Base-by-base conservation (phyloP, 1,140 invertebrate species). In the Aphis gossypii region DNA sequence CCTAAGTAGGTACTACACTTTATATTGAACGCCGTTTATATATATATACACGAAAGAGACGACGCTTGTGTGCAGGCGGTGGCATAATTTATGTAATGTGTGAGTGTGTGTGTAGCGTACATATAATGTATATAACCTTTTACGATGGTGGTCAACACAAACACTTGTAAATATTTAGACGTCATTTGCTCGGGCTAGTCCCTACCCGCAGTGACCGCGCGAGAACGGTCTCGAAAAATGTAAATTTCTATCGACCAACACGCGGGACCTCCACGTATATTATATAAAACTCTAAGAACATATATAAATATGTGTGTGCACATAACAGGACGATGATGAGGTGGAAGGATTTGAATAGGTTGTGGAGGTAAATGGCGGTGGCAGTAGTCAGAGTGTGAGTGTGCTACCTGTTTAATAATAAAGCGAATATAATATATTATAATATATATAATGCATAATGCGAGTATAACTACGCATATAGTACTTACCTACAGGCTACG, bases 91-190 rank as follows among this genome's bases (percentile, higher is more conserved):
- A 68, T 68, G 14, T n/a, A 68, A 6, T 68, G 3, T 68, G 30
- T 68, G 60, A 30, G 60, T 60, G 56, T 60, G 56, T 54, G 20
- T 54, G 21, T 60, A 30, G 56, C 56, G 11, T 30, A 83, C 38
- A 83, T 23, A 83, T 18, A 68, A 68, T n/a, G 30, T n/a, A 18
- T n/a, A 23, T 51, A 38, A 89, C 88, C 51, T 89, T 89, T 89
- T 41, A 89, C 88, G 88, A 56, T 23, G 35, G 21, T 41, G 88
- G 88, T 89, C 88, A 89, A 89, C 88, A 30, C 88, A 89, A 89
- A 89, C 88, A 89, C 35, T 89, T 56, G 88, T 89, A 56, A 89
- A 89, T 89, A 89, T 89, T 89, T 89, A 89, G 88, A 89, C 88
- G 88, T 89, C 88, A 56, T 89, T 89, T 56, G 48, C 9, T 56